Evolutionary conservation across 2,113 vertebrate genomes (phyloP), one percentile per base, ranked within the genome.

Genomic region (Micronycteris hirsuta): DNA sequence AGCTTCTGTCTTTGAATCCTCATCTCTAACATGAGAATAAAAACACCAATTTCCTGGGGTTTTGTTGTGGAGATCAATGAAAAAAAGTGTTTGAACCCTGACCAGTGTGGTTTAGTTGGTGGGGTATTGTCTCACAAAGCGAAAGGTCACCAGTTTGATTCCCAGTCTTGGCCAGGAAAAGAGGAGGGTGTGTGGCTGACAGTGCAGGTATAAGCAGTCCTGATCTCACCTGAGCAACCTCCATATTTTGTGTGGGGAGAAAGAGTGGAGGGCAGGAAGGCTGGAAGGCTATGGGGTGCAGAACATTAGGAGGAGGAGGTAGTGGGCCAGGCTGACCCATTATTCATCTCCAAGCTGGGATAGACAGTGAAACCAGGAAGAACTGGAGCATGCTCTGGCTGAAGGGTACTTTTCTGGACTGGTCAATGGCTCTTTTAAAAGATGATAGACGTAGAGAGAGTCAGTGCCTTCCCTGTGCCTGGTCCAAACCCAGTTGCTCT

Each of bases 381-480:
- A 86, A 31, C 38, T 7, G n/a, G 4, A 49, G 31, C 0, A 0
- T 17, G 12, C 80, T 45, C 61, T 5, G 24, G 52, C 11, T 9
- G 41, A 54, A 73, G 56, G 3, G 3, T n/a, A 7, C 14, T 19
- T 20, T 33, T 86, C 36, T 5, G 22, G 24, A 36, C 54, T 14
- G 17, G 5, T 14, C 4, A 8, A 43, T 36, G 15, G 52, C 87
- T 77, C 31, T 65, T 41, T 20, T 24, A 12, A 47, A 36, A 14
- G 71, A 22, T 56, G 83, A 45, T n/a, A 49, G 70, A 47, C 3
- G 4, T 56, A 12, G 19, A 31, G 1, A 76, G 26, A 43, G 2
- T 7, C 4, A 4, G 11, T 5, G 26, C 5, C 22, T n/a, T 58
- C 28, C 33, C 0, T 0, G 5, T 10, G 49, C 33, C 31, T 17